Base-by-base conservation (phyloP, 2,888 invertebrate species). In the Watsonalla cultraria region DNA sequence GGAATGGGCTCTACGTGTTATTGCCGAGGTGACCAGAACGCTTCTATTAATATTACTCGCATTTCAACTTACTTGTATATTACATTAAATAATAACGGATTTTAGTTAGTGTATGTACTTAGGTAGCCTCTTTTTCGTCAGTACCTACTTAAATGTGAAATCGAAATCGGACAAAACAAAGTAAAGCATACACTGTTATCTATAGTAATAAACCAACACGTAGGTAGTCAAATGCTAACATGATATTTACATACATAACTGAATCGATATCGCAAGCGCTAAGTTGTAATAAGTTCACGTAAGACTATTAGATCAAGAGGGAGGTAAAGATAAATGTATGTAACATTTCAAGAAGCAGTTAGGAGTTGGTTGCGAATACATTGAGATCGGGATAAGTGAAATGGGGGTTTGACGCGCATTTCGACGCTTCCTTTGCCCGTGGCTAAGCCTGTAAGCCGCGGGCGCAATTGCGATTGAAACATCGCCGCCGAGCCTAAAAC, bases 401-500 rank as follows among this genome's bases (percentile, higher is more conserved):
- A 85, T 74, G 74, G 80, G 80, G 82, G 80, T 82, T 84, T 84
- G 81, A 83, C 78, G 82, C 77, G 73, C 76, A 74, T 82, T 86
- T 85, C 83, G 74, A 74, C 82, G 83, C 77, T 73, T 73, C 70
- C 76, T 69, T 59, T 61, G 65, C 60, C 71, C 65, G 68, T 69
- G 68, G 65, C 72, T 81, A 82, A 86, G 76, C 81, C 74, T 68
- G 71, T 89, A 87, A 90, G 82, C 88, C 83, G 74, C 74, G 72
- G 70, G 76, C 80, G 75, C 78, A 78, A 76, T 85, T 76, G 74
- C 88, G 72, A 84, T 82, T 82, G 84, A 83, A 86, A 86, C 86
- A 81, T 80, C 78, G 75, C 76, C 77, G 76, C 73, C 78, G 80
- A 82, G 79, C 77, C 84, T 81, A 75, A 85, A 86, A 83, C 82